Conservation (phyloP, 2,888 invertebrate genomes). For the Lomographa bimaculata region DNA sequence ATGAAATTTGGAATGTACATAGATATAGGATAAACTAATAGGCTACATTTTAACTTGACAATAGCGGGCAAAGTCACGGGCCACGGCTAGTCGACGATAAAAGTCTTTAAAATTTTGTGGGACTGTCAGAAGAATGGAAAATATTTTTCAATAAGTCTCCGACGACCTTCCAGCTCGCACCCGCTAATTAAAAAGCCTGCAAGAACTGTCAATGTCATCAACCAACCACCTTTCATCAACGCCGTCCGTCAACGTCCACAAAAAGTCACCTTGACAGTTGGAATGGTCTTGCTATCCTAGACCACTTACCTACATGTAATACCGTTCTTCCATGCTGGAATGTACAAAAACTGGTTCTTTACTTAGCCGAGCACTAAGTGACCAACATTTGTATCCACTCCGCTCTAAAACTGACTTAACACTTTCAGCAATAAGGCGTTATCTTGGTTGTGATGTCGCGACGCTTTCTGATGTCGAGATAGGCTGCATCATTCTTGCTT, state of each 20-base stretch:
- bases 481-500: conserved; percentile 40
- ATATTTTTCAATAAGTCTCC: too few species aligned
- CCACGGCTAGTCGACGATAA: too few species aligned
- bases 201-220: conserved; percentile 10
- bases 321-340: conserved; percentile 56
- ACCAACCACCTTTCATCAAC: conserved; percentile 5
- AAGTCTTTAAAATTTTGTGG: too few species aligned
- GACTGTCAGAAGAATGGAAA: too few species aligned
- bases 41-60: too few species aligned
- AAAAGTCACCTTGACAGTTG: conserved; percentile 16
- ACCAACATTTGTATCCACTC: conserved; percentile 32
- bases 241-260: conserved; percentile 6
- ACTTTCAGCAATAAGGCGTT: not conserved
- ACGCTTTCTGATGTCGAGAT: conserved; percentile 45
- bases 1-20: too few species aligned
- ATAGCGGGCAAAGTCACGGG: too few species aligned
- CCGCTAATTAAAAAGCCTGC: conserved; percentile 8
- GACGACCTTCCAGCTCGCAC: not conserved
- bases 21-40: too few species aligned
- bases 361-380: conserved; percentile 55
- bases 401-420: conserved; percentile 17
- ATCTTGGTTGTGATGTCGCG: conserved; percentile 11
- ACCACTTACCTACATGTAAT: conserved; percentile 28
- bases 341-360: conserved; percentile 64
- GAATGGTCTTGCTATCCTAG: conserved; percentile 17